Percentiles rank a stretch among this genome's conserved stretches.
Conservation (phyloP, 2,888 invertebrate genomes). For the Ennomos erosarius region DNA sequence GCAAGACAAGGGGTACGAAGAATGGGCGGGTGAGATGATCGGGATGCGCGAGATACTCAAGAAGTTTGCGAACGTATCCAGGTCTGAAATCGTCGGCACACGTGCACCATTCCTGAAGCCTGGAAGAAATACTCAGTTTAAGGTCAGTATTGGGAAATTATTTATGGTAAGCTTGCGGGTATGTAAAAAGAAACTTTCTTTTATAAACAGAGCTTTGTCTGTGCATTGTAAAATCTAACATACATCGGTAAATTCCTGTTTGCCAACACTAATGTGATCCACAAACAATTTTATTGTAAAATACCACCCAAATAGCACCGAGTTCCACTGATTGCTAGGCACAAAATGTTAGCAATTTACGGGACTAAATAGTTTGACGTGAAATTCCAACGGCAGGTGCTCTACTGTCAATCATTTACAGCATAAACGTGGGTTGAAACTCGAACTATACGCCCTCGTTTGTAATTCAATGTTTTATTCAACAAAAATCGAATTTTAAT, state of each 20-base stretch:
- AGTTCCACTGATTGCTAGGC: conserved; percentile 19
- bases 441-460: conserved; percentile 29
- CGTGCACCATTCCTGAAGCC: conserved; percentile 96
- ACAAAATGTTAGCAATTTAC: conserved; percentile 9
- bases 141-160: conserved; percentile 78
- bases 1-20: conserved; percentile 95
- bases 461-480: conserved; percentile 42
- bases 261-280: conserved; percentile 1
- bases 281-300: conserved; percentile 20
- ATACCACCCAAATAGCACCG: neutral
- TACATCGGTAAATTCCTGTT: no score
- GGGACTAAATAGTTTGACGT: conserved; percentile 17
- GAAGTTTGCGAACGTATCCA: conserved; percentile 92
- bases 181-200: no score
- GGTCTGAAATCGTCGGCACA: conserved; percentile 93
- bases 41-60: conserved; percentile 95
- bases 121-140: conserved; percentile 96
- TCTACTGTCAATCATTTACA: conserved; percentile 23
- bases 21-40: conserved; percentile 97
- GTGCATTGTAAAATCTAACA: no score
- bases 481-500: conserved; percentile 41
- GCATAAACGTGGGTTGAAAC: conserved; percentile 22
- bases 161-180: no score
- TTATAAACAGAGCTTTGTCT: no score
- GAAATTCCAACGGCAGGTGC: conserved; percentile 18